phyloP scores from a whole-genome alignment of 2,113 vertebrate genomes.

The Leptocoma aspasia region DNA sequence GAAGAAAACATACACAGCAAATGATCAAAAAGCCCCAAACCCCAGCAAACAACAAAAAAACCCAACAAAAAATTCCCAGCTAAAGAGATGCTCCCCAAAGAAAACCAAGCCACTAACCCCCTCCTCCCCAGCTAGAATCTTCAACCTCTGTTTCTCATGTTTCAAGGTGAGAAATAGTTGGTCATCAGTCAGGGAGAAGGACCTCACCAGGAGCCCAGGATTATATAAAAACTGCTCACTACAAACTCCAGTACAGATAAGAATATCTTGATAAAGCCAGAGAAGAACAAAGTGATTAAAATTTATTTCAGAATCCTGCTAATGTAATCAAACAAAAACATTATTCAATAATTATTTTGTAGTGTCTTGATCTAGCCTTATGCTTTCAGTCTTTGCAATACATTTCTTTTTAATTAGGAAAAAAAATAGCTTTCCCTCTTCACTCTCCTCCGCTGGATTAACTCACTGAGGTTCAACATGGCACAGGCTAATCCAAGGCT shows the following conservation, averaged over 20 bases:
- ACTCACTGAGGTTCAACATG: not conserved
- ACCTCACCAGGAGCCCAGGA: not conserved
- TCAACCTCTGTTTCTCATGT: not conserved
- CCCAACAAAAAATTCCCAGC: not conserved
- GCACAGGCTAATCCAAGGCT: not conserved
- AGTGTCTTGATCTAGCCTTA: not conserved
- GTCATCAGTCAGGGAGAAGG: not conserved
- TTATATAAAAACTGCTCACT: not conserved
- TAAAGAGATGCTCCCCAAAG: accelerated
- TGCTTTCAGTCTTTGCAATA: not conserved
- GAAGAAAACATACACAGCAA: not conserved
- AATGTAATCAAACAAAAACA: not conserved
- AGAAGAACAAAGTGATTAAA: not conserved
- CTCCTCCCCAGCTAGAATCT: not conserved
- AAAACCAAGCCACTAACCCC: not conserved
- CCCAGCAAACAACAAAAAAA: not conserved
- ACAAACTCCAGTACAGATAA: not conserved
- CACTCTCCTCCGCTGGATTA: not conserved
- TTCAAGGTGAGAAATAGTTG: not conserved
- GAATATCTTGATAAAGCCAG: not conserved
- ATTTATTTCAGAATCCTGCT: not conserved
- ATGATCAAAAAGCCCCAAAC: not conserved
- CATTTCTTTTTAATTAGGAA: not conserved
- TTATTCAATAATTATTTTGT: not conserved
- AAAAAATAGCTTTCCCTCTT: not conserved